These are phyloP conservation scores for Hyles lineata DNA, from an alignment of 2,888 invertebrate species.

Conservation along the genomic window DNA sequence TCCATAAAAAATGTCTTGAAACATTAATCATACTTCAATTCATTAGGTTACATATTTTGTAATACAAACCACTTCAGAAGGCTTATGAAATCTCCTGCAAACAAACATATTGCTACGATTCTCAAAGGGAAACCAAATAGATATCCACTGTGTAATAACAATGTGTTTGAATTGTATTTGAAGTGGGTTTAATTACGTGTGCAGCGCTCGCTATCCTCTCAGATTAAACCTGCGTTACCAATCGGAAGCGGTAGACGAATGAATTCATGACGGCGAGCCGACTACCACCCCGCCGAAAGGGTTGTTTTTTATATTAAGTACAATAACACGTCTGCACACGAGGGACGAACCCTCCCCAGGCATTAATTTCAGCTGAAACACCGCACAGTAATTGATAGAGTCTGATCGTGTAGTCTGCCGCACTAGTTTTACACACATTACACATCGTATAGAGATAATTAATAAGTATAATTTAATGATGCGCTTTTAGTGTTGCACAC, in stretches of 20 bases:
- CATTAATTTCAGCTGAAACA: conserved; percentile 13
- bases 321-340: conserved; percentile 22
- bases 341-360: too few species aligned
- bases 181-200: not conserved
- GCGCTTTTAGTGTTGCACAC: not conserved
- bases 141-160: not conserved
- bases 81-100: not conserved
- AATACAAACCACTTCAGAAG: too few species aligned
- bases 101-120: not conserved
- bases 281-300: not conserved
- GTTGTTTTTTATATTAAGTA: conserved; percentile 22
- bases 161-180: not conserved
- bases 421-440: not conserved
- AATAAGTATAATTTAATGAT: not conserved
- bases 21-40: too few species aligned
- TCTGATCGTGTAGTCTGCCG: not conserved
- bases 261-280: not conserved
- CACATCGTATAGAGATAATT: not conserved
- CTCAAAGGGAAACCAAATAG: not conserved
- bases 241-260: conserved; percentile 2
- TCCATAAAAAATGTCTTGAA: too few species aligned
- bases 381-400: conserved; percentile 13
- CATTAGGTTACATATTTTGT: too few species aligned
- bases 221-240: conserved; percentile 13
- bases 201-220: not conserved